phyloP scores from a whole-genome alignment of 2,113 vertebrate species.

The Cynoglossus semilaevis region DNA sequence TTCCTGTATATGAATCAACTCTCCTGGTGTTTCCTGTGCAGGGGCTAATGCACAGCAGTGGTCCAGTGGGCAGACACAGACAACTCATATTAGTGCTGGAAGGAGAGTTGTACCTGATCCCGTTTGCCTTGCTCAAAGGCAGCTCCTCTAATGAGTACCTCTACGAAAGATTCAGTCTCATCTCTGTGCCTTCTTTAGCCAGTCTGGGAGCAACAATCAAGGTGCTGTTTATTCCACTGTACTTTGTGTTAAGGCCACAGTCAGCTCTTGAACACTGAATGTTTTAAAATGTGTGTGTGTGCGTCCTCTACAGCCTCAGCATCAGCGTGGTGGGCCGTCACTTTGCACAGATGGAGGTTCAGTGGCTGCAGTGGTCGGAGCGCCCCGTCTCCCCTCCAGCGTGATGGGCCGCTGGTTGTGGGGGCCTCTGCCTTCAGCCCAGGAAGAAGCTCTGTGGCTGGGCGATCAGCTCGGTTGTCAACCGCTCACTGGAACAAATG shows the following conservation, averaged over 20 bases:
- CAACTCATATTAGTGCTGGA: constrained; percentile 91
- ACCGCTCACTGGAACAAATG: constrained; percentile 82
- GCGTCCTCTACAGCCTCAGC: constrained; percentile 70
- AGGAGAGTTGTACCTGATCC: constrained; percentile 92
- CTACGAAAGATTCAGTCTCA: constrained; percentile 89
- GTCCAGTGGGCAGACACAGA: constrained; percentile 86
- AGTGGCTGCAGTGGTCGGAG: constrained; percentile 87
- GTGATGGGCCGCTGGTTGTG: constrained; percentile 95
- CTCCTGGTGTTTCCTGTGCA: constrained; percentile 36
- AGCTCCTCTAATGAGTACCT: constrained; percentile 96
- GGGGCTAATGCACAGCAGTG: constrained; percentile 93
- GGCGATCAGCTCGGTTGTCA: constrained; percentile 90
- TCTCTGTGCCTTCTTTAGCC: constrained; percentile 87
- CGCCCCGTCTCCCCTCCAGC: constrained; percentile 85
- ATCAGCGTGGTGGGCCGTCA: constrained; percentile 72
- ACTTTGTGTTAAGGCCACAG: no score
- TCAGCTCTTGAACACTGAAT: no score
- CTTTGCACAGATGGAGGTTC: constrained; percentile 81
- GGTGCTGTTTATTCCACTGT: no score
- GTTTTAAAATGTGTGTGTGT: not conserved
- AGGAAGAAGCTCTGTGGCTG: constrained; percentile 89
- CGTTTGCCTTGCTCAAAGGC: constrained; percentile 94
- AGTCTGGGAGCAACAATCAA: constrained; percentile 81
- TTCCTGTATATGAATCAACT: no score
- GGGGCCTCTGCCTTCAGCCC: constrained; percentile 92